Conservation (phyloP, 2,888 invertebrate species). For the Trypoxylon attenuatum region DNA sequence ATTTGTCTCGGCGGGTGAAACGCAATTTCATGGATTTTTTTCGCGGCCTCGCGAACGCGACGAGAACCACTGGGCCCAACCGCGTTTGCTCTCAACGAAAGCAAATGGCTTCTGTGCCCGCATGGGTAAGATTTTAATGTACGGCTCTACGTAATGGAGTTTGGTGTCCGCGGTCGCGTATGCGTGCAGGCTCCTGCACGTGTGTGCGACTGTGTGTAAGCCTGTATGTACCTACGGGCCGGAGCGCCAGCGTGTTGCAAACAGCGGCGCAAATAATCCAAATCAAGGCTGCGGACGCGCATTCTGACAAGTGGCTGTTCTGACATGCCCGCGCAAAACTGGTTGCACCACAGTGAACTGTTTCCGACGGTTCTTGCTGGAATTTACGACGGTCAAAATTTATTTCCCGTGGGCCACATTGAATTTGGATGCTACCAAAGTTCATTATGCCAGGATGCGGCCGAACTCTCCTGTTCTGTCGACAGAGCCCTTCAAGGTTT, state of each 20-base stretch:
- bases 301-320: constrained; percentile 49
- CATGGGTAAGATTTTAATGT: constrained; percentile 45
- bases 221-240: neutral
- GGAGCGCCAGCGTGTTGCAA: constrained; percentile 18
- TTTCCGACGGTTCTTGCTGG: constrained; percentile 19
- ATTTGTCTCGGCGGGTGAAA: neutral
- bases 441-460: neutral
- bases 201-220: neutral
- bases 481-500: too few relatives aligned
- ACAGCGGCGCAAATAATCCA: constrained; percentile 49
- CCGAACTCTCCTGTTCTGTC: too few relatives aligned
- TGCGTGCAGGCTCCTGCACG: neutral
- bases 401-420: constrained; percentile 16
- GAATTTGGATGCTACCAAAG: neutral
- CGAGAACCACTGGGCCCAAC: constrained; percentile 33
- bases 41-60: neutral
- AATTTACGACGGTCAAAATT: constrained; percentile 41
- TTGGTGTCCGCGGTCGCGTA: constrained; percentile 25
- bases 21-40: too few relatives aligned
- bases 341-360: constrained; percentile 42
- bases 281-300: constrained; percentile 48
- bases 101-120: constrained; percentile 43
- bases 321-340: constrained; percentile 51
- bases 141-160: constrained; percentile 40
- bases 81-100: constrained; percentile 20